Evolutionary conservation across 2,797 vertebrate species (phyloP).

Genomic region (Malacoctenus gilli): DNA sequence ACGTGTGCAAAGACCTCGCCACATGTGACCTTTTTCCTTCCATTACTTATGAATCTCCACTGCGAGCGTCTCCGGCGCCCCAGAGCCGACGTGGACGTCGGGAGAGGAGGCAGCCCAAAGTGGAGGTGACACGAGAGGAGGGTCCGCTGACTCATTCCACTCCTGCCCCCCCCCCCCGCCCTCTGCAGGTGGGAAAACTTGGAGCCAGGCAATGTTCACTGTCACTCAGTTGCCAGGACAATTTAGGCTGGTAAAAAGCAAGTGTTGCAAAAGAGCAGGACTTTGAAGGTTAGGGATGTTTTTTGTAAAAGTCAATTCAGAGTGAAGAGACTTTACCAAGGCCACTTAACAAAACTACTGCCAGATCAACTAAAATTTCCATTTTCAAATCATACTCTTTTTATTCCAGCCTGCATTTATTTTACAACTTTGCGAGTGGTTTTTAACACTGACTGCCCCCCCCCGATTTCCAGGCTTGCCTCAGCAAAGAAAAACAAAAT

Average conservation of each 20-base stretch:
- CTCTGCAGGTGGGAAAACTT: conserved; percentile 25
- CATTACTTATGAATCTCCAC: conserved; percentile 63
- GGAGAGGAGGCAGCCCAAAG: conserved; percentile 17
- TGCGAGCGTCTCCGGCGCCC: conserved; percentile 39
- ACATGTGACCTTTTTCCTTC: conserved; percentile 58
- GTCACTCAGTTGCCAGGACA: conserved; percentile 22
- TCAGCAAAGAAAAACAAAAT: background rate
- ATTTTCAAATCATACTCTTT: background rate
- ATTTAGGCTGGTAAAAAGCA: conserved; percentile 10
- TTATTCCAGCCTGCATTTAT: background rate
- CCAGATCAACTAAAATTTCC: too few species aligned
- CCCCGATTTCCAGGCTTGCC: background rate
- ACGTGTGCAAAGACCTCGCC: conserved; percentile 48
- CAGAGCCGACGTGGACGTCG: conserved; percentile 36
- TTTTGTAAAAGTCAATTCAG: conserved; percentile 2
- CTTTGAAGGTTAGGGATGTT: too few species aligned
- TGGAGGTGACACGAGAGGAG: conserved; percentile 9
- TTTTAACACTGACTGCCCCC: background rate
- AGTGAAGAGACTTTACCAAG: conserved; percentile 1
- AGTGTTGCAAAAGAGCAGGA: background rate
- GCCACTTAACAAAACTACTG: too few species aligned
- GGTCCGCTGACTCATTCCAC: conserved; percentile 43
- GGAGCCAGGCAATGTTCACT: conserved; percentile 9
- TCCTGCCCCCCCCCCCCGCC: background rate
- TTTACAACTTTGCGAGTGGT: background rate